These are phyloP conservation scores for Protodeltote pygarga DNA, from an alignment of 2,888 invertebrate species.

Conservation along the genomic window DNA sequence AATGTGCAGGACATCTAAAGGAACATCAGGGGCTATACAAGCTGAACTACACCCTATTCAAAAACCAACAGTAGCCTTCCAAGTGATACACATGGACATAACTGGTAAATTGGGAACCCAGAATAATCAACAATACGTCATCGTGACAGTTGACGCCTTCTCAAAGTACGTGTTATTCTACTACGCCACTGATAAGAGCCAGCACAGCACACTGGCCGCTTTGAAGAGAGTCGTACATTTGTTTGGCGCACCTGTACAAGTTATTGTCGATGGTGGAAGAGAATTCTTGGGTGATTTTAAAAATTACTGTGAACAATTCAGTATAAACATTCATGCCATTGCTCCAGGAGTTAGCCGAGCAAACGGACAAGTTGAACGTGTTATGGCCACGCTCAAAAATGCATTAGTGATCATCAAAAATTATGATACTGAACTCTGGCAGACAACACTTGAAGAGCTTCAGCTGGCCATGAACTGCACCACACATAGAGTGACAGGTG, in stretches of 20 bases:
- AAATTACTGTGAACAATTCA: conserved; percentile 14
- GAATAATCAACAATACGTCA: conserved; percentile 25
- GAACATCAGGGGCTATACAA: conserved; percentile 27
- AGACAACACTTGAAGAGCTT: conserved; percentile 5
- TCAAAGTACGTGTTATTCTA: conserved; percentile 28
- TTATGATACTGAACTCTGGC: conserved; percentile 9
- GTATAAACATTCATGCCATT: conserved; percentile 30
- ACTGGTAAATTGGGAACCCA: conserved; percentile 35
- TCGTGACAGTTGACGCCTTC: conserved; percentile 33
- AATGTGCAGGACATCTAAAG: conserved; percentile 37
- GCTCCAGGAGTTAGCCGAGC: conserved; percentile 34
- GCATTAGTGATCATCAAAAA: conserved; percentile 41
- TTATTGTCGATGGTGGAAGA: conserved; percentile 29
- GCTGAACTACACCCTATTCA: conserved; percentile 15
- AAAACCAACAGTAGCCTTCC: conserved; percentile 33
- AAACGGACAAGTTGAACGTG: conserved; percentile 32
- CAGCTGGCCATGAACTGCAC: conserved; percentile 19
- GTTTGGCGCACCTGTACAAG: conserved; percentile 27
- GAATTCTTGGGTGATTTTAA: conserved; percentile 35
- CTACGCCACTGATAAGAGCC: conserved; percentile 15
- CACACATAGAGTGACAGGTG: conserved; percentile 6
- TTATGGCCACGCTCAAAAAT: conserved; percentile 40
- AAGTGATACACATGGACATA: conserved; percentile 38
- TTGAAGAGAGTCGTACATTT: conserved; percentile 28
- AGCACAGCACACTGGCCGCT: conserved; percentile 9